Percentiles rank a stretch among this genome's conserved stretches.
Conservation (phyloP, 1,140 invertebrate species). For the Planococcus citri region DNA sequence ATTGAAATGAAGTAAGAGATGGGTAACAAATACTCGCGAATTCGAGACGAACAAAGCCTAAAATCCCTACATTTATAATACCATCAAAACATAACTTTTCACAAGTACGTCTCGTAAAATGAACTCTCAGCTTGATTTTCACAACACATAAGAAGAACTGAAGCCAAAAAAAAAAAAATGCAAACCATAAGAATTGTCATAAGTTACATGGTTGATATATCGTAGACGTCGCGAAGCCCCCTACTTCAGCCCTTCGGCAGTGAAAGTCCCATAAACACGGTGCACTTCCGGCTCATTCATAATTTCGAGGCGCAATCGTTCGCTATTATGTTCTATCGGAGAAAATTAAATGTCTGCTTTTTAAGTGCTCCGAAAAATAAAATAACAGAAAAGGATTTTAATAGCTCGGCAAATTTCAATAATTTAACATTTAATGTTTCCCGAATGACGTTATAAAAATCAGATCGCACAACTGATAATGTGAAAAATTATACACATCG, state of each 20-base stretch:
- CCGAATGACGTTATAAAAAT: slow-evolving; percentile 18
- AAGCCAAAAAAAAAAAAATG: no score
- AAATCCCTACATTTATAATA: no score
- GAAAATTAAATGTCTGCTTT: slow-evolving; percentile 11
- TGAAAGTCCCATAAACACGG: background rate
- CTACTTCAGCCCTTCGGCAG: background rate
- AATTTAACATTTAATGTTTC: slow-evolving; percentile 20
- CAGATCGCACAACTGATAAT: slow-evolving; percentile 17
- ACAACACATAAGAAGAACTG: no score
- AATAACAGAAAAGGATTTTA: slow-evolving; percentile 6
- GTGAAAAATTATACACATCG: background rate
- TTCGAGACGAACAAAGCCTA: no score
- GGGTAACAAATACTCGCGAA: no score
- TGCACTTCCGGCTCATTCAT: background rate
- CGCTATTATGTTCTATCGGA: background rate
- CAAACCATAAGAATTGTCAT: no score
- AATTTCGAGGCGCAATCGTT: background rate
- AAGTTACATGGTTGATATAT: background rate
- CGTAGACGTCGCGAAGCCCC: background rate
- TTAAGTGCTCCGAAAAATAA: slow-evolving; percentile 10
- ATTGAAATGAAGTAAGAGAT: no score
- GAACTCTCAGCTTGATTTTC: no score
- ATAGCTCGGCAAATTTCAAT: slow-evolving; percentile 15
- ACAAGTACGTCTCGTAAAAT: no score
- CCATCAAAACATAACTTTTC: no score